Evolutionary conservation across 2,113 vertebrate species (phyloP).

Genomic region (Eclectus roratus): DNA sequence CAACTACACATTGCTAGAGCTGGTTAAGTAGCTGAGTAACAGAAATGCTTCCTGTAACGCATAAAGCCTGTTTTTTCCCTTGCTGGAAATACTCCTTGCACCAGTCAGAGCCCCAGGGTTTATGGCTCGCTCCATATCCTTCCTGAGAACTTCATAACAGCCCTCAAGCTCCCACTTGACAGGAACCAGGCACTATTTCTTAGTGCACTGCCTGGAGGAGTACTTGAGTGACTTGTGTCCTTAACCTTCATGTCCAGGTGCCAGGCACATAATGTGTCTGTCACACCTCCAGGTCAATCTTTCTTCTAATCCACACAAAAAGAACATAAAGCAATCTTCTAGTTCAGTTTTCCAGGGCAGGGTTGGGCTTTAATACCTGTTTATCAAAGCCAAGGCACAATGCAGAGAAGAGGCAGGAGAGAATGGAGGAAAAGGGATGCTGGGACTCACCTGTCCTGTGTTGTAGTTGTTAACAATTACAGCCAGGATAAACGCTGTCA

Average conservation of each 20-base stretch:
- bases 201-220: not conserved
- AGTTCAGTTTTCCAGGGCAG: not conserved
- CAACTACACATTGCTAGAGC: not conserved
- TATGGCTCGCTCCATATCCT: not conserved
- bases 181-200: not conserved
- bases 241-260: not conserved
- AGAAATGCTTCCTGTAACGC: not conserved
- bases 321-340: not conserved
- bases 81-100: not conserved
- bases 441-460: conserved; percentile 88
- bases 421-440: not conserved
- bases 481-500: conserved; percentile 97
- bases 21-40: accelerated
- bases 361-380: not conserved
- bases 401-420: not conserved
- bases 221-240: not conserved
- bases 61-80: not conserved
- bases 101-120: not conserved
- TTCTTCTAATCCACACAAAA: not conserved
- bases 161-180: not conserved
- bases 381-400: accelerated
- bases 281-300: not conserved
- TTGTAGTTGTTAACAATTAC: conserved; percentile 97
- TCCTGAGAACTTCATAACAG: not conserved
- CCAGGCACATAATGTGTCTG: not conserved